Evolutionary conservation across 2,888 invertebrate species (phyloP), one percentile per base, ranked within the genome.

Genomic region (Acleris literana): DNA sequence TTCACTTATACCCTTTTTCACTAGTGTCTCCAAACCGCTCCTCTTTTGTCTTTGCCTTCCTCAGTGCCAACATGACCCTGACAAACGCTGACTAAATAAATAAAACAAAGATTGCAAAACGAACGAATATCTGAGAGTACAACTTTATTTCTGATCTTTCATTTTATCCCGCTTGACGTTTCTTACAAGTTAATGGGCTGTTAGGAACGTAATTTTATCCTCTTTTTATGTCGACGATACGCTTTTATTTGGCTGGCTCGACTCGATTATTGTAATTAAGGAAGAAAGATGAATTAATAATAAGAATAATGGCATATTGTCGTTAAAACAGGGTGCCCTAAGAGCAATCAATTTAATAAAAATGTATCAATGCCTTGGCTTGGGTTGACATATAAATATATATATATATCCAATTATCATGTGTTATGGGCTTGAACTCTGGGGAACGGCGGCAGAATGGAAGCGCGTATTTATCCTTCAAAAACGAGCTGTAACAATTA

Each of bases 101-200:
- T 64, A 53, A 64, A 54, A 64, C 48, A 64, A 64, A 64, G 46
- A 64, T 53, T 29, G 58, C 33, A 44, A 52, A 60, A 51, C 17
- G 58, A 58, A 29, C 44, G 63, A 63, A 64, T 58, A 48, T 58
- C 51, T 58, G 49, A 17, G 25, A 33, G 63, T 51, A 57, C 58
- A 53, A 58, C 53, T 59, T 53, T 51, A 63, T 57, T 63, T 58
- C 22, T 51, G 58, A 64, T 64, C 57, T 25, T 11, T 33, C 55
- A 43, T 43, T 55, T 46, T 57, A 57, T 57, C 46, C n/a, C n/a
- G 20, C 43, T 57, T 44, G 57, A 56, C 56, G 44, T 13, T 44
- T 46, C 22, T 16, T 29, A 33, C 13, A 55, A 43, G 55, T 43
- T 57, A 57, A 57, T 57, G 46, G 57, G n/a, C 44, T 44, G 52